Base-by-base conservation (phyloP, 2,113 vertebrate genomes). In the Elephantulus edwardii region DNA sequence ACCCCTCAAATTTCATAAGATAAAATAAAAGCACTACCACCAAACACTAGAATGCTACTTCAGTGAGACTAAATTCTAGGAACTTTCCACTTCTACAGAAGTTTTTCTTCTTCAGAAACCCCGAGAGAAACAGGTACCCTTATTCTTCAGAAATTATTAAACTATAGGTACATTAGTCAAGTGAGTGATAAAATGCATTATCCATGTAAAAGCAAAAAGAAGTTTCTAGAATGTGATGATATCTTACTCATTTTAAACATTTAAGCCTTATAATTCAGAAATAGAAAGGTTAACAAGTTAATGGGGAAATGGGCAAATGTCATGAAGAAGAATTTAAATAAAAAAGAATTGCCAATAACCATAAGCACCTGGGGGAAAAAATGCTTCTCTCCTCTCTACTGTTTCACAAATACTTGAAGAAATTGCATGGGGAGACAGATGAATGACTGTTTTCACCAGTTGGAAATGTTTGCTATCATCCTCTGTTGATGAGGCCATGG, bases 251-350 rank as follows among this genome's bases (percentile, higher is more conserved):
- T 95, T 95, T 90, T 90, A 95, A 82, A 88, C 85, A 71, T 75
- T 94, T 48, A 95, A 74, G 62, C 92, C 74, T 95, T 89, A 77
- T 44, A 82, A 66, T 85, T 93, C 81, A 91, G 66, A 91, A 78
- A 91, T 80, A 88, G 52, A 86, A 93, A 86, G 44, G 62, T 72
- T 82, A 93, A 87, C 12, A 82, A 89, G 66, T 89, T 94, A 92
- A 93, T 94, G 87, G 68, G 52, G 90, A 93, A 92, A 86, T 75
- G 44, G 84, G 74, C 56, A 70, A 95, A 94, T 74, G 85, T 64
- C 87, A 92, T 35, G 22, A 77, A 78, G 58, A 96, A 56, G 38
- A 35, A 87, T 82, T 89, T 93, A 30, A 83, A 83, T 92, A 66
- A 68, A 90, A 86, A 95, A 90, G 38, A 91, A 77, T 72, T 75